Percentiles rank a stretch among this genome's conserved stretches.
These are phyloP conservation scores for Campylomormyrus tamandua DNA, from an alignment of 2,113 vertebrate genomes.

Conservation along the genomic window DNA sequence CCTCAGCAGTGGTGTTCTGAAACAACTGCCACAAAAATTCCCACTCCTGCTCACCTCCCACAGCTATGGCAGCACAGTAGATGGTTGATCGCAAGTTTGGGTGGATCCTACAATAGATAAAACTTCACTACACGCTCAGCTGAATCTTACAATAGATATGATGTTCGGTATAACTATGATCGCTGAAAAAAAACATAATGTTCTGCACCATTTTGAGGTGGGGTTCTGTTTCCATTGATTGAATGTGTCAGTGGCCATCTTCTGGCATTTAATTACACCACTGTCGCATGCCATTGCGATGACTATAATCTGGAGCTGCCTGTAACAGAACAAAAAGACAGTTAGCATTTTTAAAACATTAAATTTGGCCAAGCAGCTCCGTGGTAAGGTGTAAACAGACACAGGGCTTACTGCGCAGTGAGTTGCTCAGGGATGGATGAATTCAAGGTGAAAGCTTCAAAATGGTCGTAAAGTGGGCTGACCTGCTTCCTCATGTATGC, in stretches of 20 bases:
- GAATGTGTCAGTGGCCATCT: slow-evolving; percentile 34
- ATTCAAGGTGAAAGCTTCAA: slow-evolving; percentile 22
- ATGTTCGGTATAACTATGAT: slow-evolving; percentile 41
- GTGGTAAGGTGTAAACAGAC: not conserved
- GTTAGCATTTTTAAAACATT: not conserved
- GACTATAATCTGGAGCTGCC: slow-evolving; percentile 66
- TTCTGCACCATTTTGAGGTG: slow-evolving; percentile 37
- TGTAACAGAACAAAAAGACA: slow-evolving; percentile 36
- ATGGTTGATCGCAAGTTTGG: slow-evolving; percentile 69
- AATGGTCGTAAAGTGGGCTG: slow-evolving; percentile 51
- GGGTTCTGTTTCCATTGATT: not conserved
- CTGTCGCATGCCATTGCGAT: slow-evolving; percentile 68
- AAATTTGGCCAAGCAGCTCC: not conserved
- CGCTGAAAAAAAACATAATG: not conserved
- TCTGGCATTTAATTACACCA: slow-evolving; percentile 48
- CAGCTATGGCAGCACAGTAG: slow-evolving; percentile 77
- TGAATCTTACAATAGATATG: slow-evolving; percentile 54
- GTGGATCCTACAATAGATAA: slow-evolving; percentile 58
- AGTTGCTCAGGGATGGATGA: slow-evolving; percentile 23
- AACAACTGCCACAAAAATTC: slow-evolving; percentile 70
- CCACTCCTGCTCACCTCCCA: slow-evolving; percentile 66
- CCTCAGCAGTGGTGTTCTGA: slow-evolving; percentile 35
- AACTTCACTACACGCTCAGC: not conserved
- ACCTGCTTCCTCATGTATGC: slow-evolving; percentile 68
- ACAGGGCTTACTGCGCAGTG: slow-evolving; percentile 69